Evolutionary conservation across 2,888 invertebrate genomes (phyloP), one percentile per base, ranked within the genome.

Genomic region (Pyrrhosoma nymphula): DNA sequence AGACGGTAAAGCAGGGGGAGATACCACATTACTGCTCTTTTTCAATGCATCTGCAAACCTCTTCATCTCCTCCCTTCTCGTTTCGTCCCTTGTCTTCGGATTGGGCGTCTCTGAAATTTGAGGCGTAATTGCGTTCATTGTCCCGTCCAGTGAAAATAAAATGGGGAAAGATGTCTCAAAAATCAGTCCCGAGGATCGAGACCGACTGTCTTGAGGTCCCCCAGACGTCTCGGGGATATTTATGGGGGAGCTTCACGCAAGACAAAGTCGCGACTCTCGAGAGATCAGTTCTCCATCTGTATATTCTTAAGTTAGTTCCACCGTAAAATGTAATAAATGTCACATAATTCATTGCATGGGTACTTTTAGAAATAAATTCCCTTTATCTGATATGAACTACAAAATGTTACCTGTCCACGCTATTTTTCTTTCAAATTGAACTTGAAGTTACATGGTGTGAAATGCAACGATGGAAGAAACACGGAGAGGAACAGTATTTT

Each of bases 81-180:
- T 35, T 69, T 69, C 69, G 69, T 82, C 16, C 82, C 82, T 82
- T 82, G 69, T 82, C 82, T 82, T 82, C 18, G 30, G 82, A 82
- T 82, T 82, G 35, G 35, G 82, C 12, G 18, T 82, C 82, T 35
- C 35, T 82, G 82, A 82, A 82, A 82, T 82, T 18, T 18, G 82
- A 82, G 82, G 82, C 82, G 35, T 82, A 82, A 82, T 82, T 30
- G 82, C 82, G 82, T 82, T 82, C 82, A 82, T 82, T 82, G 82
- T 82, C 82, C 35, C 82, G 30, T 35, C 35, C 82, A 14, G 4
- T 14, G 82, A 4, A 16, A n/a, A 69, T 69, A 47, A 47, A 47
- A 47, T 47, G 47, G 47, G 47, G 47, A 47, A 26, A 12, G 35
- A 82, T 82, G 26, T 4, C 14, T 69, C 30, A 26, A 82, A 35